These are phyloP conservation scores for Cettia cetti DNA, from an alignment of 2,113 vertebrate species.

Conservation along the genomic window DNA sequence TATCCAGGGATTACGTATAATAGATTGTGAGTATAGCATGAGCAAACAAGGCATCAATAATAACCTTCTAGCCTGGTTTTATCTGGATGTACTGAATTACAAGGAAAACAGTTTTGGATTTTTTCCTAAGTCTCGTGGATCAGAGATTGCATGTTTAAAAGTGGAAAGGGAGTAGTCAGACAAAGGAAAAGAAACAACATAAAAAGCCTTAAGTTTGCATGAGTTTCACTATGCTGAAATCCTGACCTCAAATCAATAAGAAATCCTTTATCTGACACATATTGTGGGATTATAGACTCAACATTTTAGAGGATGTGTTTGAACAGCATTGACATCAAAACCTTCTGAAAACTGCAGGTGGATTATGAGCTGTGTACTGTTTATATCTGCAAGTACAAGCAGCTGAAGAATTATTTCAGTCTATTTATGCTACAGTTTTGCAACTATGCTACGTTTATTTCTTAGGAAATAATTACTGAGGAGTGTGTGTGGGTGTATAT, in stretches of 20 bases:
- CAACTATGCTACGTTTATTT: neutral
- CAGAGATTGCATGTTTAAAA: constrained; percentile 25
- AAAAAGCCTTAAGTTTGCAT: constrained; percentile 52
- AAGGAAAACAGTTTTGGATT: constrained; percentile 38
- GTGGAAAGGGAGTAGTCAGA: constrained; percentile 1
- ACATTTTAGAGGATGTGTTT: constrained; percentile 27
- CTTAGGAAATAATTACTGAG: constrained; percentile 4
- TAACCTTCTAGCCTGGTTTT: constrained; percentile 51
- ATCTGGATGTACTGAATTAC: constrained; percentile 51
- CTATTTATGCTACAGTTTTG: neutral
- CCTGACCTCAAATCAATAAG: constrained; percentile 52
- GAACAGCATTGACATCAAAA: constrained; percentile 43
- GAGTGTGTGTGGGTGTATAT: neutral
- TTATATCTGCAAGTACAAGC: constrained; percentile 38
- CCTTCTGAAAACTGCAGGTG: constrained; percentile 53
- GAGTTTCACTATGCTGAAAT: constrained; percentile 42
- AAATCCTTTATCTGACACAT: constrained; percentile 45
- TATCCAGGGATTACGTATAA: constrained; percentile 22
- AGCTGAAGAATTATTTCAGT: constrained; percentile 26
- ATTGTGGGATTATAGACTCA: constrained; percentile 55
- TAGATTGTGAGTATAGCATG: neutral
- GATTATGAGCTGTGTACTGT: constrained; percentile 44
- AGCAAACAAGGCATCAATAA: constrained; percentile 53
- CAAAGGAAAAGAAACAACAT: constrained; percentile 34
- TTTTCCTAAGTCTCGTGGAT: constrained; percentile 40